Base-by-base conservation (phyloP, 2,888 invertebrate species). In the Maniola hyperantus region DNA sequence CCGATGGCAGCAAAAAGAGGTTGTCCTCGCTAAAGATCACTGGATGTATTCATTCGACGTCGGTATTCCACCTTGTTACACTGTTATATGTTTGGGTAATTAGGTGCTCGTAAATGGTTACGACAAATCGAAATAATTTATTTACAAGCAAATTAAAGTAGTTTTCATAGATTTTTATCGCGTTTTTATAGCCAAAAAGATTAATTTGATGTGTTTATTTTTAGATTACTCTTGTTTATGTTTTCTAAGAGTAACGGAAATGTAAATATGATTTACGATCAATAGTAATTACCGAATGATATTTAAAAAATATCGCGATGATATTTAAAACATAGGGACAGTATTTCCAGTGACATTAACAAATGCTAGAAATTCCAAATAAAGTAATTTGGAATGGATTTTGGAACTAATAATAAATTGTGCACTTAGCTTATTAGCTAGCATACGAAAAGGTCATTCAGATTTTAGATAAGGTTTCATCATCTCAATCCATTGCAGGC, bases 21-120 rank as follows among this genome's bases (percentile, higher is more conserved):
- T 67, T 62, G 71, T 69, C 73, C 73, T 73, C 68, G 71, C 13
- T 61, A 74, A 73, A 74, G 71, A 72, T 67, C 72, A 72, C 70
- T 71, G 66, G 72, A 53, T 42, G 57, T 57, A 15, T 55, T 51
- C 5, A 11, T 42, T 13, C 39, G 13, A n/a, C 10, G 46, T 34
- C 8, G 26, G 48, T 57, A 59, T 50, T 44, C 48, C 36, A 13
- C 20, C 42, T 39, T 42, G 57, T 57, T 39, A 39, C 13, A 39
- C 18, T 42, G 10, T 36, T 57, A 20, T 42, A 20, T 7, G 57
- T 39, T 7, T 15, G 15, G 34, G 54, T 15, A 15, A 55, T 36
- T 57, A 39, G 2, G 18, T 7, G 11, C 15, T 15, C 33, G 53
- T 33, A 13, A 53, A 6, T 34, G 6, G n/a, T 34, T 39, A 39